Evolutionary conservation across 1,140 invertebrate species (phyloP).

Genomic region (Carposina sasakii): DNA sequence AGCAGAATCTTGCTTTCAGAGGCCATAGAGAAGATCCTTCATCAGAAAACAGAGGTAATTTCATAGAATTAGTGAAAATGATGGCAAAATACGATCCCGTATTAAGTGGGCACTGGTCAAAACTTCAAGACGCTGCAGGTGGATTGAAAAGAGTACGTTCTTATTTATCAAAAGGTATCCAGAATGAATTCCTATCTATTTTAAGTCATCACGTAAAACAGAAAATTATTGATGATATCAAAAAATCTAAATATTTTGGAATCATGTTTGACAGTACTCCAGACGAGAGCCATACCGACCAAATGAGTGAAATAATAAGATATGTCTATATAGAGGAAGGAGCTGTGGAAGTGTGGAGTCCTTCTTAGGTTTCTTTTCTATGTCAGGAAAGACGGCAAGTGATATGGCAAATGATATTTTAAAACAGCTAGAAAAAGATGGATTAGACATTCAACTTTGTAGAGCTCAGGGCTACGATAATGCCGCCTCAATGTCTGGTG

Average conservation of each 20-base stretch:
- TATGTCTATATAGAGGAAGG: slow-evolving; percentile 12
- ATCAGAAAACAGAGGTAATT: slow-evolving; percentile 36
- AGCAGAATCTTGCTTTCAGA: slow-evolving; percentile 40
- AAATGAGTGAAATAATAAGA: slow-evolving; percentile 15
- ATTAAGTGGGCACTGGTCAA: no score
- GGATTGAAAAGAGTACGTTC: no score
- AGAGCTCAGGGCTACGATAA: no score
- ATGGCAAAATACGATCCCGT: no score
- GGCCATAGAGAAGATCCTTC: slow-evolving; percentile 31
- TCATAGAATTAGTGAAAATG: slow-evolving; percentile 33
- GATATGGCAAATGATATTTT: no score
- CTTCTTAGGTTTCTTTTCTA: slow-evolving; percentile 19
- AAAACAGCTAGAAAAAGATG: no score
- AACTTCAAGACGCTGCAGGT: no score
- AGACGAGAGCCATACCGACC: slow-evolving; percentile 14
- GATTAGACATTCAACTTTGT: no score
- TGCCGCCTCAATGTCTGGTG: no score
- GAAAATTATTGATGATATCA: slow-evolving; percentile 23
- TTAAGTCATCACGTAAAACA: slow-evolving; percentile 20
- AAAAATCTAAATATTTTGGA: slow-evolving; percentile 29
- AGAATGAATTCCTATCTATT: slow-evolving; percentile 33
- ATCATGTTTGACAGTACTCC: slow-evolving; percentile 28
- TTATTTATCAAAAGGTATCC: slow-evolving; percentile 28
- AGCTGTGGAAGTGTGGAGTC: slow-evolving; percentile 11
- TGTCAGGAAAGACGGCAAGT: no score